Conservation (phyloP, 2,888 invertebrate genomes). For the Gastrophysa polygoni region DNA sequence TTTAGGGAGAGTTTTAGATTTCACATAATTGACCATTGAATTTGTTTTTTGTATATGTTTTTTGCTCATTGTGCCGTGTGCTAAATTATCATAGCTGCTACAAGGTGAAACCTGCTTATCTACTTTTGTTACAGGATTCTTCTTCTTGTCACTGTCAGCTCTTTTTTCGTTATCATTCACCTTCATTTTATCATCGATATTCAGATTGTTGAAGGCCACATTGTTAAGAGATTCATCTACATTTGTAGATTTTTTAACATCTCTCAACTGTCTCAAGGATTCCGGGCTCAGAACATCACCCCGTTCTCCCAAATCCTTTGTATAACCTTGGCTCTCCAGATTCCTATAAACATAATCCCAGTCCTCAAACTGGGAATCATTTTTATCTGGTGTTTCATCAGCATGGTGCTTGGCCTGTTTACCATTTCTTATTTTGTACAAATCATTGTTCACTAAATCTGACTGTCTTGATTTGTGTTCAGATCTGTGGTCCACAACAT, state of each 20-base stretch:
- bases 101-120: slow-evolving; percentile 38
- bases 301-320: slow-evolving; percentile 68
- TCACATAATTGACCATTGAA: slow-evolving; percentile 25
- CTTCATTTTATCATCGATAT: slow-evolving; percentile 61
- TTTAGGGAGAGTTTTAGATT: slow-evolving; percentile 51
- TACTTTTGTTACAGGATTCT: slow-evolving; percentile 43
- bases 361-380: slow-evolving; percentile 62
- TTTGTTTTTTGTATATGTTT: slow-evolving; percentile 24
- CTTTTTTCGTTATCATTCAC: slow-evolving; percentile 60
- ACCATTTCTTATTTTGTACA: slow-evolving; percentile 21
- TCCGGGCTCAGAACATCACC: slow-evolving; percentile 66
- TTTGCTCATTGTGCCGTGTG: slow-evolving; percentile 20
- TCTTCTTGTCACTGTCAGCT: slow-evolving; percentile 49
- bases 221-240: slow-evolving; percentile 66
- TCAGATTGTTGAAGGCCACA: slow-evolving; percentile 62
- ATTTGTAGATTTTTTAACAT: slow-evolving; percentile 61
- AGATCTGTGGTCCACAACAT: slow-evolving; percentile 44
- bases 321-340: slow-evolving; percentile 75
- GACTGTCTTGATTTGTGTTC: slow-evolving; percentile 18
- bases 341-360: slow-evolving; percentile 84
- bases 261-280: slow-evolving; percentile 53
- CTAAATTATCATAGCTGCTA: slow-evolving; percentile 57
- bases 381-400: slow-evolving; percentile 26
- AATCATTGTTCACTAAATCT: slow-evolving; percentile 21
- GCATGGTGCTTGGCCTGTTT: slow-evolving; percentile 16